Base-by-base conservation (phyloP, 2,797 vertebrate genomes). In the Morus bassanus region DNA sequence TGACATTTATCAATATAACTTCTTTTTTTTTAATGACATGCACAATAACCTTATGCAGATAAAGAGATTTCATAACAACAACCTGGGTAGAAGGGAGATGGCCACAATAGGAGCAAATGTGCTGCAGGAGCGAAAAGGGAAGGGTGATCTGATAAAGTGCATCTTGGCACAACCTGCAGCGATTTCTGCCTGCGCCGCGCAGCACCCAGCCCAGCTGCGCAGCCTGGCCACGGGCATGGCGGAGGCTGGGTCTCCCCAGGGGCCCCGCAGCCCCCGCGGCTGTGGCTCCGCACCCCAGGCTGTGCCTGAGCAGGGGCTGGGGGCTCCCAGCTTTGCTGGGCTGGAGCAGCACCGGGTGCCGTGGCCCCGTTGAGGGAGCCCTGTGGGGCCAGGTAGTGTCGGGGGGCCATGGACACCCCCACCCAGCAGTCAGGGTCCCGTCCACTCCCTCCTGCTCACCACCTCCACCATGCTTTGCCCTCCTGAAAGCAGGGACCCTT, bases 1-100 rank as follows among this genome's bases (percentile, higher is more conserved):
- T 95, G 95, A 96, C 97, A 94, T 97, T 97, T 97, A 97, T 97
- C 96, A 96, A 97, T 95, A 91, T 92, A 95, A 96, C 74, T 96
- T 96, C 91, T 89, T 97, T 97, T 93, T 93, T 90, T 93, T 88
- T 92, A 96, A 95, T 97, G 97, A 96, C 97, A 97, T 76, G 89
- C 96, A 92, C 95, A 95, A 96, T 93, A 96, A 97, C 95, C 95
- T 88, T 95, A 95, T 91, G 91, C 91, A 96, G 95, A 97, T 96
- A 96, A 97, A 98, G 93, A 95, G 95, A 95, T 97, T 95, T 96
- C 93, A 72, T 96, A 94, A 94, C 92, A 96, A 94, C 96, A 94
- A 74, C 85, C 70, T 2, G 65, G 78, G 39, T 68, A 61, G 87
- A 88, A 91, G 86, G 63, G 91, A 87, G 88, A 75, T 0, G 11